Evolutionary conservation across 92 coral and sea anemone species (phyloP).

Genomic region (Diadumene lineata): DNA sequence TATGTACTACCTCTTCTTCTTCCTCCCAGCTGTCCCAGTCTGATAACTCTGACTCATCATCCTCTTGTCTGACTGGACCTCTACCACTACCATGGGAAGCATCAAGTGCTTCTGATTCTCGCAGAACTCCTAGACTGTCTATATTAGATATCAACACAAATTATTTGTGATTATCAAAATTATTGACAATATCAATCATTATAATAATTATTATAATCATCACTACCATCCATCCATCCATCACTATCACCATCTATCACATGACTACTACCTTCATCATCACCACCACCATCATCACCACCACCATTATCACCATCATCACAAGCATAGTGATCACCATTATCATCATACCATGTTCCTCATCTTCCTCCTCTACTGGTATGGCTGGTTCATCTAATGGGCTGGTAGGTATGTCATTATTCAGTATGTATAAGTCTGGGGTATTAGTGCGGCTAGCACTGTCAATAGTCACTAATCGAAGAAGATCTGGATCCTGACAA

Average conservation of each 20-base stretch:
- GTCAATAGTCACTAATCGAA: slow-evolving; percentile 73
- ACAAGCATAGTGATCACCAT: not conserved
- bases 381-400: slow-evolving; percentile 85
- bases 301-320: not conserved
- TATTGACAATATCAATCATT: not conserved
- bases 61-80: slow-evolving; percentile 58
- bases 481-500: slow-evolving; percentile 87
- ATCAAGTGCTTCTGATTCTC: slow-evolving; percentile 94
- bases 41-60: slow-evolving; percentile 56
- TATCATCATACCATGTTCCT: slow-evolving; percentile 51
- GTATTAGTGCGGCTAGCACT: slow-evolving; percentile 67
- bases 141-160: too few relatives aligned
- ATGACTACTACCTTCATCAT: not conserved
- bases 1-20: slow-evolving; percentile 65
- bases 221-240: not conserved
- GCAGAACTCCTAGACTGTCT: slow-evolving; percentile 72
- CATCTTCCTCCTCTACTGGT: slow-evolving; percentile 90
- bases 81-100: slow-evolving; percentile 78
- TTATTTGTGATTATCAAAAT: too few relatives aligned
- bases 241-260: not conserved
- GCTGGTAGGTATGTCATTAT: slow-evolving; percentile 95
- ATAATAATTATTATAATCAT: not conserved
- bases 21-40: slow-evolving; percentile 99
- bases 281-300: not conserved
- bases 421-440: slow-evolving; percentile 81